Evolutionary conservation across 2,888 invertebrate species (phyloP).

Genomic region (Philhelius pedissequus): DNA sequence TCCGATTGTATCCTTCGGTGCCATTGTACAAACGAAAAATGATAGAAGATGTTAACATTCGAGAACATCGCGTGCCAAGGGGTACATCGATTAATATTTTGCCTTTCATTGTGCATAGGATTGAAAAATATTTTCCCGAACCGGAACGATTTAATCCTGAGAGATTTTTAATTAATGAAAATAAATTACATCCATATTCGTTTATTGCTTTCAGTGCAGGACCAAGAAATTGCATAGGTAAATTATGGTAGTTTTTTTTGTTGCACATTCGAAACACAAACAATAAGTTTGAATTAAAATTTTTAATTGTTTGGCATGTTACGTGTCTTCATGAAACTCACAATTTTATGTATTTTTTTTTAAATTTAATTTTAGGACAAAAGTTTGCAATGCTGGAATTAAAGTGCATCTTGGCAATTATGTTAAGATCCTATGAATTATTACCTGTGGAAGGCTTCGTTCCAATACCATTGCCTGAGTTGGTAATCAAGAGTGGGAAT

Average conservation of each 20-base stretch:
- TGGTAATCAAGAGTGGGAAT: slow-evolving; percentile 76
- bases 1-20: slow-evolving; percentile 81
- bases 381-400: slow-evolving; percentile 78
- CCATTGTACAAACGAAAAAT: slow-evolving; percentile 79
- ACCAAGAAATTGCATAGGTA: slow-evolving; percentile 77
- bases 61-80: slow-evolving; percentile 77
- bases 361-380: slow-evolving; percentile 72
- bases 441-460: slow-evolving; percentile 73
- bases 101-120: slow-evolving; percentile 79
- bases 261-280: too few relatives aligned
- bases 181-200: slow-evolving; percentile 75
- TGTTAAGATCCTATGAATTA: slow-evolving; percentile 75
- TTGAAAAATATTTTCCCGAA: slow-evolving; percentile 79
- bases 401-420: slow-evolving; percentile 74
- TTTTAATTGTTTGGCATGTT: too few relatives aligned
- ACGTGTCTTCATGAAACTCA: too few relatives aligned
- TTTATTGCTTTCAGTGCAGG: slow-evolving; percentile 77
- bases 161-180: slow-evolving; percentile 73
- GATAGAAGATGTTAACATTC: slow-evolving; percentile 78
- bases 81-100: slow-evolving; percentile 76
- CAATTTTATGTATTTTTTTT: not conserved
- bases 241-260: not conserved
- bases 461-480: slow-evolving; percentile 73
- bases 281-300: too few relatives aligned
- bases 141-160: slow-evolving; percentile 78